Percentiles rank a stretch among this genome's conserved stretches.
Evolutionary conservation across 35 echinoderm and acorn worm genomes (phyloP).

Genomic region (Holothuria glaberrima): DNA sequence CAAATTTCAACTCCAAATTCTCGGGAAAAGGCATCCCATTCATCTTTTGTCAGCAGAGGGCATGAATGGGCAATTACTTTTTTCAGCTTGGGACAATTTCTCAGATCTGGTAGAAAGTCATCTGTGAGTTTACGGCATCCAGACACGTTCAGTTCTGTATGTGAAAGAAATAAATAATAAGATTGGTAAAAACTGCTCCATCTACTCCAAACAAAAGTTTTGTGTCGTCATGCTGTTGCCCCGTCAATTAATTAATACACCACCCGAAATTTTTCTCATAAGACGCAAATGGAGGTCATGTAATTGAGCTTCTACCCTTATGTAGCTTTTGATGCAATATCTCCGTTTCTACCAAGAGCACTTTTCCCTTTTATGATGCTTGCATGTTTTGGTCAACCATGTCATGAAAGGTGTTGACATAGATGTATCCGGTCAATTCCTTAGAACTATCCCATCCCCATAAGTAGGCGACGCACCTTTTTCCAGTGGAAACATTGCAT

Average conservation of each 20-base stretch:
- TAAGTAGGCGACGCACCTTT: no score
- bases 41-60: conserved; percentile 56
- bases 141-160: conserved; percentile 79
- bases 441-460: no score
- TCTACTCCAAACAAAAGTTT: background rate
- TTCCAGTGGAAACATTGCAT: no score
- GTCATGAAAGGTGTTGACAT: no score
- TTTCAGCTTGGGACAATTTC: conserved; percentile 63
- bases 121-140: conserved; percentile 73
- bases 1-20: conserved; percentile 67
- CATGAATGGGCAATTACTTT: conserved; percentile 70
- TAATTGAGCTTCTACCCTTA: no score
- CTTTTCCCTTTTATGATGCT: no score
- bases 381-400: no score
- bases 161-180: background rate
- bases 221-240: background rate
- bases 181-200: background rate
- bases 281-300: no score
- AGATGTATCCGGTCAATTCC: no score
- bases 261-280: background rate
- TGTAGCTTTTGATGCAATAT: no score
- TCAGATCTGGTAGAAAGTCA: conserved; percentile 45
- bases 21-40: conserved; percentile 61
- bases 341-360: no score
- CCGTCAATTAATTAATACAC: background rate